Evolutionary conservation across 2,797 vertebrate species (phyloP), one percentile per base, ranked within the genome.

Genomic region (Tokudaia tokunoshimensis): DNA sequence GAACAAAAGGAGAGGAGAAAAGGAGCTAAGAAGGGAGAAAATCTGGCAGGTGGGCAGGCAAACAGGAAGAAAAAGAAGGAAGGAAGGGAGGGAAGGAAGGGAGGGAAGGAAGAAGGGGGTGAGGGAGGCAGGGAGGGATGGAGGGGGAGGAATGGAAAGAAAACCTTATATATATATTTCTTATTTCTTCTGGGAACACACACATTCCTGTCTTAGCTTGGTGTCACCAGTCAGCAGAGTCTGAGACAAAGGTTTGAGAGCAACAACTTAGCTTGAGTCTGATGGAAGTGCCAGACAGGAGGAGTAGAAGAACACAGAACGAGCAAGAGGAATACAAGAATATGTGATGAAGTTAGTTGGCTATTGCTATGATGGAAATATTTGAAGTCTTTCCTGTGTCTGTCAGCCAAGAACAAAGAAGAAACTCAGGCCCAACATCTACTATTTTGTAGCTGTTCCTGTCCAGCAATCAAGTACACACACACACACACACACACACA

Each of bases 161-260:
- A 57, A 61, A 37, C 2, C 15, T 34, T 55, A 34, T 29, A 1
- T 80, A 15, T 80, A 31, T 80, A 52, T 59, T 37, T 34, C 2
- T 59, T 59, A 59, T 57, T 37, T 24, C 52, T 37, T 57, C 22
- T 57, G 52, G 34, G 5, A 57, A 37, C 50, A 47, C 83, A 82
- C 83, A 82, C 0, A 93, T 7, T n/a, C 84, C 12, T 78, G 0
- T 44, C 67, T 92, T 78, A 76, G 8, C 24, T 89, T 82, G 65
- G 37, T 22, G 76, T 80, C 1, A 57, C 47, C 6, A 95, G 83
- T 78, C 50, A 37, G 59, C 59, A 93, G 29, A 89, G 41, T 17
- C 67, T 52, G 65, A 90, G 26, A 85, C 41, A 63, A 94, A 91
- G 11, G 31, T 34, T 72, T 61, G 88, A 55, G 44, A 63, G n/a